Percentiles rank a stretch among this genome's conserved stretches.
Conservation (phyloP, 2,888 invertebrate species). For the Eugnorisma glareosa region DNA sequence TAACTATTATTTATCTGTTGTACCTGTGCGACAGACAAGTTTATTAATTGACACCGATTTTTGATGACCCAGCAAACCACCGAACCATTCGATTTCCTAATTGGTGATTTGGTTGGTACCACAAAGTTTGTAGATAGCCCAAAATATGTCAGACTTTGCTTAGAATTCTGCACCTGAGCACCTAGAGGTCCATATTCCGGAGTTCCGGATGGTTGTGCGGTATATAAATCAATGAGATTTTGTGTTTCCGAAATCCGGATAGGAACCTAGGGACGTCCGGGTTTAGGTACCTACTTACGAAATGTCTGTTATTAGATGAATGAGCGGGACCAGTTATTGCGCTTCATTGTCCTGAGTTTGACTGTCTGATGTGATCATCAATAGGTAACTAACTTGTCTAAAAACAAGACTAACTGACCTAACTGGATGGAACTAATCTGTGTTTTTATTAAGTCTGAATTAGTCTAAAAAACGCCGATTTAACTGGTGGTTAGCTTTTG, state of each 20-base stretch:
- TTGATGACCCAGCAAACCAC: neutral
- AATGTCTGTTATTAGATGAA: neutral
- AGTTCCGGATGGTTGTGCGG: conserved; percentile 13
- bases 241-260: conserved; percentile 28
- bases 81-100: neutral
- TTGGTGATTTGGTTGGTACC: neutral
- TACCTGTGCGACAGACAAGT: neutral
- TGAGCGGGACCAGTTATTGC: conserved; percentile 3
- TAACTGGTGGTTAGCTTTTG: neutral
- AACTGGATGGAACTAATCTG: neutral
- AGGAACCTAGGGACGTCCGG: conserved; percentile 6
- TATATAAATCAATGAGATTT: conserved; percentile 45
- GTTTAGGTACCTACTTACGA: neutral
- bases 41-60: conserved; percentile 4
- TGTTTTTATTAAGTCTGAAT: neutral
- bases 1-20: neutral
- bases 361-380: neutral
- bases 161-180: conserved; percentile 16
- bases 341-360: conserved; percentile 7
- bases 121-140: neutral
- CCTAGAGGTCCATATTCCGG: neutral
- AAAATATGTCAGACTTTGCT: conserved; percentile 7
- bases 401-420: neutral
- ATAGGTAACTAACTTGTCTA: neutral
- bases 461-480: neutral